Evolutionary conservation across 2,797 vertebrate species (phyloP).

Genomic region (Prionace glauca): DNA sequence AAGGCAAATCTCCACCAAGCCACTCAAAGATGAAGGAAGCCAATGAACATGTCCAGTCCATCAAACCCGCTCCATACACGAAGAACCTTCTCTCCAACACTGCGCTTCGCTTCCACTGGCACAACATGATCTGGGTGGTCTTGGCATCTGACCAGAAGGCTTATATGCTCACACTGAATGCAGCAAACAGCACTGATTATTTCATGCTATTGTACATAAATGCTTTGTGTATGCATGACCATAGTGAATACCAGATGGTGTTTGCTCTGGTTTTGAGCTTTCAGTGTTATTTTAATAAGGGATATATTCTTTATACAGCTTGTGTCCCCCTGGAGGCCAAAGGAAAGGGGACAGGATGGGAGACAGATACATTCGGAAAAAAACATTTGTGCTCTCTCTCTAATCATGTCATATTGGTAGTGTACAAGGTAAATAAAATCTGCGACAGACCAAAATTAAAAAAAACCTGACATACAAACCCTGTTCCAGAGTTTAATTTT

Average conservation of each 20-base stretch:
- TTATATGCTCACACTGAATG: conserved; percentile 19
- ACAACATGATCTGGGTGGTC: conserved; percentile 7
- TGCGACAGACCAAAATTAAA: neutral
- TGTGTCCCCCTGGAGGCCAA: neutral
- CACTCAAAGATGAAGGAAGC: neutral
- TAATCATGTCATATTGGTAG: neutral
- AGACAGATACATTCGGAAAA: neutral
- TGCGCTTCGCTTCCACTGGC: neutral
- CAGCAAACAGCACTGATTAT: conserved; percentile 3
- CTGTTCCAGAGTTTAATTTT: neutral
- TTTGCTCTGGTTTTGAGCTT: neutral
- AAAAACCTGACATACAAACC: neutral
- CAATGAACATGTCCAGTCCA: neutral
- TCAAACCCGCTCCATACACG: neutral
- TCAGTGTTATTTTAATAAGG: conserved; percentile 19
- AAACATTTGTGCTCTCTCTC: neutral
- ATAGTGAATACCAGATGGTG: neutral
- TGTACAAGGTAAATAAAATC: neutral
- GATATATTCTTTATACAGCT: neutral
- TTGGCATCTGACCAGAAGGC: neutral
- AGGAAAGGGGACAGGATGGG: neutral
- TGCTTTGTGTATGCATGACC: neutral
- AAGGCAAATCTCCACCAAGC: neutral
- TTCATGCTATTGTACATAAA: neutral
- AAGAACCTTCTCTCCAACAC: neutral